Evolutionary conservation across 1,140 invertebrate species (phyloP), one percentile per base, ranked within the genome.

Genomic region (Gryllus bimaculatus): DNA sequence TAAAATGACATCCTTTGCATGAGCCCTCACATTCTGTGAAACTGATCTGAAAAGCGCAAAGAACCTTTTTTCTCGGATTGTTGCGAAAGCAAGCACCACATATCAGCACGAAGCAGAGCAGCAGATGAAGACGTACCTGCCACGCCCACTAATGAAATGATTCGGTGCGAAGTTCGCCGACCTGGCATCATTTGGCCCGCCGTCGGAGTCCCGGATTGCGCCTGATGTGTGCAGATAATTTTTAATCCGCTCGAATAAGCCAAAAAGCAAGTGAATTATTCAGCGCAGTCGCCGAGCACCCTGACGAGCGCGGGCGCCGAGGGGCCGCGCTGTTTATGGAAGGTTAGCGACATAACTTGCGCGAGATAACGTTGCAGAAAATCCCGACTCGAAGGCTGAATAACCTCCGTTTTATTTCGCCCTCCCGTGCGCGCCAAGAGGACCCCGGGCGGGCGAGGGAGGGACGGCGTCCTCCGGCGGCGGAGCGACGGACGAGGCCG

Each of bases 341-440:
- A 66, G 54, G 54, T 66, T 66, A 66, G 54, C 54, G 54, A 66
- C 54, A 66, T 66, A 66, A 66, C 54, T 66, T 66, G 54, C 54
- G 10, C 54, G 54, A 66, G 54, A 66, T 66, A 66, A 66, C 54
- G 54, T 7, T 66, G 54, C 54, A 66, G 54, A 66, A 66, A 66
- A 66, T 66, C 54, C 54, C 54, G 54, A 18, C 54, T 66, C 54
- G 54, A 66, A 66, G 26, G 54, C 54, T 66, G 54, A 66, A 66
- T 13, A 66, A 66, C 54, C 54, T 66, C 18, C 54, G 54, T 66
- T 66, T 66, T 66, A 66, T 66, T 66, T 66, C 7, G 0, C 2
- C 54, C 10, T 18, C 54, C 54, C 18, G 10, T 7, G 10, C 54
- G 10, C 18, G 54, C 54, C 10, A 18, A 66, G 54, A 66, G 10